Conservation (phyloP, 2,797 vertebrate species). For the Eupleurogrammus muticus region DNA sequence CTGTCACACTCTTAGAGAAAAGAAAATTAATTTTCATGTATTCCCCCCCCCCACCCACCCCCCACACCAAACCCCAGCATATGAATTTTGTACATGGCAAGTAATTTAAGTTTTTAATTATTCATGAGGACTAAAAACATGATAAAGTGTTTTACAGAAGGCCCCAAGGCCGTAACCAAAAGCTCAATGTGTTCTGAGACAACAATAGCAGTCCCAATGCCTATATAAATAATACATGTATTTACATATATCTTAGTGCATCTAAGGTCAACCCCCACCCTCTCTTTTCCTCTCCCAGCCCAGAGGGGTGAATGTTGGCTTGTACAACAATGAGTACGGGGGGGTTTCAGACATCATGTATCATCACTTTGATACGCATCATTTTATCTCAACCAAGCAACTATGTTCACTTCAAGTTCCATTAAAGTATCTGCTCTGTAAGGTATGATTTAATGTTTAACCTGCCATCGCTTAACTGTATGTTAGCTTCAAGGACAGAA, state of each 20-base stretch:
- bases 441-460: no score
- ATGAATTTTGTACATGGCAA: conserved; percentile 99
- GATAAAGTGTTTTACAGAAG: conserved; percentile 91
- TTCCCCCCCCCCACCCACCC: conserved; percentile 92
- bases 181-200: conserved; percentile 89
- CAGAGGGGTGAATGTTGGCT: conserved; percentile 13
- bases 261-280: conserved; percentile 56
- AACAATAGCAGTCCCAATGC: conserved; percentile 88
- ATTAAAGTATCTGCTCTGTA: neutral
- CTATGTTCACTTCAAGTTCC: neutral
- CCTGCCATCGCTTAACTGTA: neutral
- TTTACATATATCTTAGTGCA: conserved; percentile 91
- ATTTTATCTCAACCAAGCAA: neutral
- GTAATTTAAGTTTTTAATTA: conserved; percentile 99
- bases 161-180: conserved; percentile 90
- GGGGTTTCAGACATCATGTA: conserved; percentile 19
- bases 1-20: conserved; percentile 99
- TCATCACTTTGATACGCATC: conserved; percentile 13
- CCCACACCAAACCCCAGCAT: conserved; percentile 89
- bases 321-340: conserved; percentile 28
- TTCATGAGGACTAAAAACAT: conserved; percentile 96
- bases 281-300: conserved; percentile 19
- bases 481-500: neutral
- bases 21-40: conserved; percentile 99
- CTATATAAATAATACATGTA: conserved; percentile 95